These are phyloP conservation scores for Apodemia mormo DNA, from an alignment of 2,888 invertebrate species.

Conservation along the genomic window DNA sequence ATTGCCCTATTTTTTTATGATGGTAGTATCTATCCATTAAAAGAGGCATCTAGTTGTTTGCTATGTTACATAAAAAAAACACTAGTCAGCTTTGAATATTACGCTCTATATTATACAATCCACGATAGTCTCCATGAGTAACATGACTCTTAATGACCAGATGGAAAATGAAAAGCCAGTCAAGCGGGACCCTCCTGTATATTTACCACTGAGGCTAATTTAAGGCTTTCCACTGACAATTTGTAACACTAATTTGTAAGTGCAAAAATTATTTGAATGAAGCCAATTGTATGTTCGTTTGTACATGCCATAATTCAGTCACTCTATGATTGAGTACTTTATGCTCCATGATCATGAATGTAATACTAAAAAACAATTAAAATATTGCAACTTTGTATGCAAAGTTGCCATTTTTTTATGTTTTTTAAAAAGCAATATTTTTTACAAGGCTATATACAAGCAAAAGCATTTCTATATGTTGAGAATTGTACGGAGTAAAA, in stretches of 20 bases:
- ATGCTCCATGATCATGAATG: constrained; percentile 1
- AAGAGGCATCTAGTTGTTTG: no score
- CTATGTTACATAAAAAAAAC: no score
- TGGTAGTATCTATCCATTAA: no score
- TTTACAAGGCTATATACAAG: no score
- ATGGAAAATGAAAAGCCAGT: constrained; percentile 28
- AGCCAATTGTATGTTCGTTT: neutral
- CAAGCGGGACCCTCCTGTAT: constrained; percentile 25
- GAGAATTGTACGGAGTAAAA: no score
- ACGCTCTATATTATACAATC: neutral
- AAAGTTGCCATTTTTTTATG: neutral
- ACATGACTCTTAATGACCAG: constrained; percentile 8
- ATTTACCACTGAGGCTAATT: constrained; percentile 8
- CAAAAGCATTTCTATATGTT: no score
- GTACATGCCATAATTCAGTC: neutral
- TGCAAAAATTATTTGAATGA: constrained; percentile 3
- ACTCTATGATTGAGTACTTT: constrained; percentile 8
- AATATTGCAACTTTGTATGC: neutral
- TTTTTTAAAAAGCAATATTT: no score
- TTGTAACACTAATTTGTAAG: constrained; percentile 9
- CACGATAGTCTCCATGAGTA: neutral
- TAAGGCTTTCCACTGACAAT: constrained; percentile 7
- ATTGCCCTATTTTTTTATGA: no score
- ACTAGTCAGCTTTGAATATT: neutral
- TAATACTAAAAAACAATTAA: neutral